Evolutionary conservation across 2,113 vertebrate species (phyloP).

Genomic region (Columbina picui): DNA sequence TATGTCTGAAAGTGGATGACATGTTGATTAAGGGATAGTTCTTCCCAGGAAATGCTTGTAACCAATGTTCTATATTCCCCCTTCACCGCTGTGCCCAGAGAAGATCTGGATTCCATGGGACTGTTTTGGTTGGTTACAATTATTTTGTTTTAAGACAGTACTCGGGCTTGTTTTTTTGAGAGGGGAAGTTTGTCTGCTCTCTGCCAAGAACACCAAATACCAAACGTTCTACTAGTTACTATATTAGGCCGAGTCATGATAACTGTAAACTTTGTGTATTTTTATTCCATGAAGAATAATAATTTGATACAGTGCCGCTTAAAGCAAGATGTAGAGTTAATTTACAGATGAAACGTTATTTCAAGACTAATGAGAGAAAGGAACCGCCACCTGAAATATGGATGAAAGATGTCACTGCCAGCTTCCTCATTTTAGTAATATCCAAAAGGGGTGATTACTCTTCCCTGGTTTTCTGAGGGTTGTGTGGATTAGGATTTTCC

Average conservation of each 20-base stretch:
- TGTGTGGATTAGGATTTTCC: not conserved
- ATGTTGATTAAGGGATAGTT: not conserved
- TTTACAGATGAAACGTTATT: not conserved
- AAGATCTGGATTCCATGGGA: not conserved
- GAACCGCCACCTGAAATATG: not conserved
- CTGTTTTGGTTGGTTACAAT: not conserved
- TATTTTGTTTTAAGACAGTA: not conserved
- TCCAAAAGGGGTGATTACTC: not conserved
- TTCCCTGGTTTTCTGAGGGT: not conserved
- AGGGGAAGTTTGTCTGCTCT: slow-evolving; percentile 1
- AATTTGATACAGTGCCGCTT: not conserved
- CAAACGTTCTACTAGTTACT: slow-evolving; percentile 5
- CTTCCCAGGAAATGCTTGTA: not conserved
- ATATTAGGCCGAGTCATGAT: slow-evolving; percentile 27
- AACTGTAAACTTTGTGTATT: slow-evolving; percentile 35
- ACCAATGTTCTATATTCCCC: not conserved
- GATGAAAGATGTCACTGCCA: not conserved
- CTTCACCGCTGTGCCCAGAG: not conserved
- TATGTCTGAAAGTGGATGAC: not conserved
- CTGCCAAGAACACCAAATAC: slow-evolving; percentile 32
- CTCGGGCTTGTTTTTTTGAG: not conserved
- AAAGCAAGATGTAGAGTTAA: not conserved
- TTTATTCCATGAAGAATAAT: not conserved
- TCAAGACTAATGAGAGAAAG: not conserved
- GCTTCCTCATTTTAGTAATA: not conserved